Evolutionary conservation across 2,797 vertebrate genomes (phyloP).

Genomic region (Phyllotis vaccarum): DNA sequence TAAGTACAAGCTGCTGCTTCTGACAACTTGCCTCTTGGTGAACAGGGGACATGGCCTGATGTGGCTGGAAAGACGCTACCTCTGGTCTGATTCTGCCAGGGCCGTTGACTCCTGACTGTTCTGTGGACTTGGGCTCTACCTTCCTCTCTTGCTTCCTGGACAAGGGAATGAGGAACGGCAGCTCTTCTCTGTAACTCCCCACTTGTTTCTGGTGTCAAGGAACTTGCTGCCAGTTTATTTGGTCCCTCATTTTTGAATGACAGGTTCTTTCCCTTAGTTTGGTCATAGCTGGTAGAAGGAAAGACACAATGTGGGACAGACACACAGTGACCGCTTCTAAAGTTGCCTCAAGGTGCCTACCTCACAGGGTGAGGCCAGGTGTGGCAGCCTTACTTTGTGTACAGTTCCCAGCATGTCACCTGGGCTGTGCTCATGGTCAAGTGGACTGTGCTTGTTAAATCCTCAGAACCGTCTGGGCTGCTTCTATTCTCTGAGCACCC

Average conservation of each 20-base stretch:
- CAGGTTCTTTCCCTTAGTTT: background rate
- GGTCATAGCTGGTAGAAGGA: background rate
- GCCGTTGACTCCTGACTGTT: background rate
- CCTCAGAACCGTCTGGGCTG: background rate
- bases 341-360: background rate
- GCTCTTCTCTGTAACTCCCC: background rate
- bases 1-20: background rate
- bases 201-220: background rate
- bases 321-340: background rate
- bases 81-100: background rate
- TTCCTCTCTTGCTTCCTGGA: background rate
- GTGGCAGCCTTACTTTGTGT: constrained; percentile 32
- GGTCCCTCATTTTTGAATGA: background rate
- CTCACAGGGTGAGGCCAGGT: background rate
- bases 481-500: background rate
- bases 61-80: background rate
- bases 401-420: background rate
- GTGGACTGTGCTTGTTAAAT: background rate
- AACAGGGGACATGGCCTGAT: background rate
- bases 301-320: no score
- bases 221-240: background rate
- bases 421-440: background rate
- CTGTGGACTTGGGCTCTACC: fast-evolving
- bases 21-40: background rate
- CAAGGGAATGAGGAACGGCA: background rate